Conservation (phyloP, 2,797 vertebrate species). For the Coilia nasus region DNA sequence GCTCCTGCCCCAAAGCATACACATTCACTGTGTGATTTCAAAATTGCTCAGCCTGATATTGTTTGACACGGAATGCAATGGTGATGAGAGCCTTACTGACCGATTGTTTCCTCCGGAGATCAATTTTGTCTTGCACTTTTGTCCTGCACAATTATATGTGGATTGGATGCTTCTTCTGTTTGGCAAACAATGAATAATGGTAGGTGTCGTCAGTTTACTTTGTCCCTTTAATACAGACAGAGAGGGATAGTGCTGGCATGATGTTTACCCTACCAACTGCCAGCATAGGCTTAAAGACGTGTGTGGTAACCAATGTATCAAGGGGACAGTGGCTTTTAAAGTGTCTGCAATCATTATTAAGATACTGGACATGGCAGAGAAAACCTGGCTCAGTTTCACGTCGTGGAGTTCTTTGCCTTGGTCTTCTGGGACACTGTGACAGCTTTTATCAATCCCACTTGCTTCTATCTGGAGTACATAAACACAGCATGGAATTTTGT, state of each 20-base stretch:
- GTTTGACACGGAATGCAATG: neutral
- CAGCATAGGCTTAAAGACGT: neutral
- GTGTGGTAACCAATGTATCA: no score
- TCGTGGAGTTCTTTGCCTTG: neutral
- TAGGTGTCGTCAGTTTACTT: neutral
- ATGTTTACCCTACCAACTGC: neutral
- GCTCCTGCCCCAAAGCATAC: neutral
- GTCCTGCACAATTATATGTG: neutral
- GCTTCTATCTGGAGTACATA: no score
- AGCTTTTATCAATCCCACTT: no score
- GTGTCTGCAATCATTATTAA: no score
- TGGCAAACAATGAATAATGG: neutral
- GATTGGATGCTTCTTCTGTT: neutral
- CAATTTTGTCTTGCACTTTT: neutral
- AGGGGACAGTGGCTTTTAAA: no score
- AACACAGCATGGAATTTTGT: neutral
- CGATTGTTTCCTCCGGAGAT: neutral
- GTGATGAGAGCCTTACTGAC: neutral
- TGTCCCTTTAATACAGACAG: neutral
- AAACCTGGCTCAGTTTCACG: no score
- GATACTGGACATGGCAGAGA: no score
- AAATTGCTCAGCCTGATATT: neutral
- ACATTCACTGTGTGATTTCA: neutral
- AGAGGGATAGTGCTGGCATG: neutral
- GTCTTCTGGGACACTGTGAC: neutral